These are phyloP conservation scores for Platynereis dumerilii DNA, from an alignment of 2,888 invertebrate genomes.

Conservation along the genomic window DNA sequence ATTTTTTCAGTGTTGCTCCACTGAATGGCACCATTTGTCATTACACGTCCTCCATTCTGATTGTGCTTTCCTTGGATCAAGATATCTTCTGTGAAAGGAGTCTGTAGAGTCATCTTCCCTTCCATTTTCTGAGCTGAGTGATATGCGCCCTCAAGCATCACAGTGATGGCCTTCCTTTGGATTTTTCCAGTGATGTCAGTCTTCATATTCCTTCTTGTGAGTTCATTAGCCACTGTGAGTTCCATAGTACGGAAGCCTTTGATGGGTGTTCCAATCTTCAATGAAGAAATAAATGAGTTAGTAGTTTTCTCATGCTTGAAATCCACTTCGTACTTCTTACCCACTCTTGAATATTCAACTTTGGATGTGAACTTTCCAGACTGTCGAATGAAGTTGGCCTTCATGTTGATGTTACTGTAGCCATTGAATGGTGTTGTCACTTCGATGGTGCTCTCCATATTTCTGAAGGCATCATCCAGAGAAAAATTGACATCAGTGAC, in stretches of 20 bases:
- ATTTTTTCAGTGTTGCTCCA: background rate
- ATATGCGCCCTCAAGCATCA: no score
- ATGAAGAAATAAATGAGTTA: background rate
- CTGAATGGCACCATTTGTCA: background rate
- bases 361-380: background rate
- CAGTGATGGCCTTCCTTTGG: no score
- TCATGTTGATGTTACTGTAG: background rate
- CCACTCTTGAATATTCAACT: background rate
- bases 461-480: background rate
- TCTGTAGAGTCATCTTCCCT: background rate
- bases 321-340: background rate
- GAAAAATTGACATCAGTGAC: background rate
- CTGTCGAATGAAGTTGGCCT: background rate
- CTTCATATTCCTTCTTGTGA: no score
- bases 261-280: background rate
- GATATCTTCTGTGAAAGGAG: conserved; percentile 8
- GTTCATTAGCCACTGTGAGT: no score
- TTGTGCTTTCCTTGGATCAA: background rate
- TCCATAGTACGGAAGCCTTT: background rate
- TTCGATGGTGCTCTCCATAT: background rate
- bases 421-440: background rate
- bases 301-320: background rate
- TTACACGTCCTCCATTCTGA: background rate
- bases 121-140: background rate
- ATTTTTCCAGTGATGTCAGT: background rate